Conservation (phyloP, 2,888 invertebrate species). For the Diplolepis rosae region DNA sequence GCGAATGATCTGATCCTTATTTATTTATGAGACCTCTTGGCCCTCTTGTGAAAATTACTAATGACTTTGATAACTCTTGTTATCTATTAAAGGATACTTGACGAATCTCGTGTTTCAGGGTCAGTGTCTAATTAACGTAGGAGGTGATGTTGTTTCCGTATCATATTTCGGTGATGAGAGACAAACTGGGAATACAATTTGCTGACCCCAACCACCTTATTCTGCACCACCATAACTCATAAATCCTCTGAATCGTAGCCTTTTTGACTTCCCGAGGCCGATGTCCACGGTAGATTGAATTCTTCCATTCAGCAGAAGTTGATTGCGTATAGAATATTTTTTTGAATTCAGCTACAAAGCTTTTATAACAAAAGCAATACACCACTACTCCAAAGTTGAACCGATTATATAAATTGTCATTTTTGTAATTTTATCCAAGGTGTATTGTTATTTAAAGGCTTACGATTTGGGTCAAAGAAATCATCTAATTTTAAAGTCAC, state of each 20-base stretch:
- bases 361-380: neutral
- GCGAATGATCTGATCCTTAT: neutral
- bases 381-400: no score
- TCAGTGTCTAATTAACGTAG: slow-evolving; percentile 95
- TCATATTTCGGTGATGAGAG: slow-evolving; percentile 80
- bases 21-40: neutral
- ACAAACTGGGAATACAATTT: slow-evolving; percentile 59
- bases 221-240: slow-evolving; percentile 67
- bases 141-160: slow-evolving; percentile 93
- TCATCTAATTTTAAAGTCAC: no score
- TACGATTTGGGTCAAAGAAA: neutral
- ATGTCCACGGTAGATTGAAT: slow-evolving; percentile 7
- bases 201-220: slow-evolving; percentile 70
- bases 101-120: slow-evolving; percentile 79
- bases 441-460: neutral
- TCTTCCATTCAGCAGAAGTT: neutral
- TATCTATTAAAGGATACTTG: slow-evolving; percentile 20
- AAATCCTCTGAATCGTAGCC: slow-evolving; percentile 1
- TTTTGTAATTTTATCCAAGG: neutral
- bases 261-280: neutral
- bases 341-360: neutral
- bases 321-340: neutral
- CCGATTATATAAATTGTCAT: no score
- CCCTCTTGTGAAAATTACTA: slow-evolving; percentile 8
- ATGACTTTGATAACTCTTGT: neutral